Percentiles rank a stretch among this genome's conserved stretches.
phyloP scores from a whole-genome alignment of 2,888 invertebrate genomes.

The Phortica okadai region DNA sequence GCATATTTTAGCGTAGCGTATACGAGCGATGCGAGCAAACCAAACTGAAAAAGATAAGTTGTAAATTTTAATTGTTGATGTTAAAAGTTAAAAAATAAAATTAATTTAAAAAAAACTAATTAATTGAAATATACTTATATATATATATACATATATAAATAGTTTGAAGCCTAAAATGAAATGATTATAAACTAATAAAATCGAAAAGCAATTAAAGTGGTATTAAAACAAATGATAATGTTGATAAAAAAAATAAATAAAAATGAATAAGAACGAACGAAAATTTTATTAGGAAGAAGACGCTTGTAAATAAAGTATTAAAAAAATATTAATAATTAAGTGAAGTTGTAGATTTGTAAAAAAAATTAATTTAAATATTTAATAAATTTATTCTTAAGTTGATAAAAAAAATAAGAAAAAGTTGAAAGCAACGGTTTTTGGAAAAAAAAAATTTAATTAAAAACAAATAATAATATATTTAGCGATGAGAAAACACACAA shows the following conservation, averaged over 20 bases:
- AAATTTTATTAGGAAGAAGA: neutral
- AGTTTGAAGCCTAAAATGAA: conserved; percentile 25
- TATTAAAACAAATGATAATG: conserved; percentile 49
- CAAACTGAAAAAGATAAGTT: neutral
- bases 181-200: conserved; percentile 22
- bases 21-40: too few species aligned
- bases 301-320: conserved; percentile 25
- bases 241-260: too few species aligned
- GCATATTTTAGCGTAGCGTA: too few species aligned
- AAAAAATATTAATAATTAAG: conserved; percentile 16
- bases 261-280: neutral
- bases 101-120: neutral
- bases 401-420: neutral
- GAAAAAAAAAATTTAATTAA: conserved; percentile 2
- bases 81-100: conserved; percentile 37
- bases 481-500: neutral
- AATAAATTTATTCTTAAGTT: conserved; percentile 40
- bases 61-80: conserved; percentile 37
- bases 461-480: conserved; percentile 8
- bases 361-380: conserved; percentile 41
- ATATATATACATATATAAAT: neutral
- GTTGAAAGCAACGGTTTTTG: conserved; percentile 5
- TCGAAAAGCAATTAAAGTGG: conserved; percentile 67
- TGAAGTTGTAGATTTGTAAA: conserved; percentile 38
- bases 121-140: too few species aligned